These are phyloP conservation scores for Drosophila elegans DNA, from an alignment of 1,140 invertebrate genomes.

Conservation along the genomic window DNA sequence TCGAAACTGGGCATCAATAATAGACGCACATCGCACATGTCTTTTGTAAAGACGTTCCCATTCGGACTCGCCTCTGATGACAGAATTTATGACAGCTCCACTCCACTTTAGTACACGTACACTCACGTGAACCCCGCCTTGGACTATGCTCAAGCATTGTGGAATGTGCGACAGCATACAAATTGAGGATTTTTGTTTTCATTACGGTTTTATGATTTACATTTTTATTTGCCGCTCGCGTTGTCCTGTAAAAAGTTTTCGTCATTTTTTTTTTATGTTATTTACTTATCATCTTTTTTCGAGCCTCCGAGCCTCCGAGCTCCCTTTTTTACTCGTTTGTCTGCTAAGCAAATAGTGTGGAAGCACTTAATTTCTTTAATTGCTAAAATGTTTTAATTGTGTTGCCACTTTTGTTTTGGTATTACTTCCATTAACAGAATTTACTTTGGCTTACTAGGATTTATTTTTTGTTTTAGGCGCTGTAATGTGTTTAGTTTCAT, in stretches of 20 bases:
- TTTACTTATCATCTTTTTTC: constrained; percentile 28
- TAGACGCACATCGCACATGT: constrained; percentile 63
- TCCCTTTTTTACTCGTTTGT: constrained; percentile 29
- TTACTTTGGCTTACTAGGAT: constrained; percentile 60
- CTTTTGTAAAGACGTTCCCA: constrained; percentile 64
- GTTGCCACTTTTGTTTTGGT: constrained; percentile 2
- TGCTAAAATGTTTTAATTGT: constrained; percentile 41
- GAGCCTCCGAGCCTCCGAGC: neutral
- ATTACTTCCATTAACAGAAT: constrained; percentile 72
- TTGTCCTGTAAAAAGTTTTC: constrained; percentile 66
- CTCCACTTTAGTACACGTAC: neutral
- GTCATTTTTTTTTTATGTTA: constrained; percentile 45
- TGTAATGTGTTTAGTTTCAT: constrained; percentile 67
- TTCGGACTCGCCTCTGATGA: constrained; percentile 32
- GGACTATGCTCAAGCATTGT: constrained; percentile 67
- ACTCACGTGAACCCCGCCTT: constrained; percentile 7
- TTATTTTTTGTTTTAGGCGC: constrained; percentile 7
- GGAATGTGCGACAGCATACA: constrained; percentile 80
- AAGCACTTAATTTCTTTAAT: constrained; percentile 78
- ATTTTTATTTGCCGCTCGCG: constrained; percentile 66
- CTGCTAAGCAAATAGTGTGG: constrained; percentile 66
- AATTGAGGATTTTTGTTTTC: constrained; percentile 81
- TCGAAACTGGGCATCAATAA: constrained; percentile 67
- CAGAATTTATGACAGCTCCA: constrained; percentile 69
- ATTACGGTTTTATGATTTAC: constrained; percentile 78